Conservation (phyloP, 2,797 vertebrate species). For the Meriones psammophilus region DNA sequence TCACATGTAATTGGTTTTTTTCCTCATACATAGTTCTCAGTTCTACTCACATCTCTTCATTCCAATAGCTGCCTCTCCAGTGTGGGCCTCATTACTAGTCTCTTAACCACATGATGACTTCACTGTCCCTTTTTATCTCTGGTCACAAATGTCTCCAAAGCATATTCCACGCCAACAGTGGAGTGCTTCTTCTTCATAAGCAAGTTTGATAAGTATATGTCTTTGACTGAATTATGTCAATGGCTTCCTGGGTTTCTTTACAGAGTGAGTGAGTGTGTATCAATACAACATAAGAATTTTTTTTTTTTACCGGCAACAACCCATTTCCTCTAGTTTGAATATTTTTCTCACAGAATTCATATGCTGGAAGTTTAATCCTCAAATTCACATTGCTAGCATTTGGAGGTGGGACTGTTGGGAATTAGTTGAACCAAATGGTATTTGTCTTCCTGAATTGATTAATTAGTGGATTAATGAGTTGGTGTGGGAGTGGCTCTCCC, state of each 20-base stretch:
- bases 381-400: background rate
- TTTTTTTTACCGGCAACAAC: background rate
- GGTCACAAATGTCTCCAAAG: background rate
- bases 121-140: background rate
- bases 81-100: background rate
- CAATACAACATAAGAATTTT: background rate
- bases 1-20: background rate
- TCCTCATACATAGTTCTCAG: background rate
- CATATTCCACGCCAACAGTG: background rate
- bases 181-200: background rate
- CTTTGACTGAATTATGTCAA: background rate
- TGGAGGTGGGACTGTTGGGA: background rate
- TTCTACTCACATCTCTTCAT: background rate
- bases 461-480: background rate
- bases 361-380: background rate
- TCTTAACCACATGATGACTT: background rate
- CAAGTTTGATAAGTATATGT: background rate
- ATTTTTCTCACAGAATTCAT: background rate
- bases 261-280: background rate
- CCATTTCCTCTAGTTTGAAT: background rate
- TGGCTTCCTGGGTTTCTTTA: background rate
- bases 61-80: background rate
- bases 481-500: background rate
- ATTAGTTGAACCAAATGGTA: background rate
- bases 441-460: constrained; percentile 5